Evolutionary conservation across 2,113 vertebrate genomes (phyloP).

Genomic region (Eclectus roratus): DNA sequence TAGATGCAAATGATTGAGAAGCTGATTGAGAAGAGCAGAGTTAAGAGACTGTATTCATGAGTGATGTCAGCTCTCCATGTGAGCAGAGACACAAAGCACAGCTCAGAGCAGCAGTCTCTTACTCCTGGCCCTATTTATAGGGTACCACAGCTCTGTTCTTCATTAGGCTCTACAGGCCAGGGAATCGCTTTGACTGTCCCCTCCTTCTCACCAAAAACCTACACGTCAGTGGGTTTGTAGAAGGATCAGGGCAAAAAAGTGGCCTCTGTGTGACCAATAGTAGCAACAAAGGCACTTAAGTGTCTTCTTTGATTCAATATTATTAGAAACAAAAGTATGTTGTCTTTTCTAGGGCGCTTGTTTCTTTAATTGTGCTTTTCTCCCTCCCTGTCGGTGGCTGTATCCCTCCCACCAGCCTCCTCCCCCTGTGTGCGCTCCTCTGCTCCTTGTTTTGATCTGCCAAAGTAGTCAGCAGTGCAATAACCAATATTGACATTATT

Average conservation of each 20-base stretch:
- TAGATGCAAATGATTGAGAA: background rate
- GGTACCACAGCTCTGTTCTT: background rate
- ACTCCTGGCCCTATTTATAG: background rate
- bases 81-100: accelerated
- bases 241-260: conserved; percentile 2
- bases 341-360: background rate
- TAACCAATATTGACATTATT: background rate
- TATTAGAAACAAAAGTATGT: background rate
- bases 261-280: background rate
- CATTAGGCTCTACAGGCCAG: background rate
- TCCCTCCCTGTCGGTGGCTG: background rate
- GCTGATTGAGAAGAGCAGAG: background rate
- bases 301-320: background rate
- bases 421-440: background rate
- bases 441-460: background rate
- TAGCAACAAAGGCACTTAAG: conserved; percentile 1
- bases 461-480: background rate
- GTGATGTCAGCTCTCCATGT: background rate
- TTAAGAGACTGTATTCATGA: background rate
- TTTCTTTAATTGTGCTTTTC: background rate
- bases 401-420: background rate
- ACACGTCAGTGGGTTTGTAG: background rate
- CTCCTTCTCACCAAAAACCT: background rate
- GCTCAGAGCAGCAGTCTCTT: background rate
- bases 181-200: background rate